Percentiles rank a stretch among this genome's conserved stretches.
Conservation (phyloP, 2,888 invertebrate species). For the Spisula subtruncata region DNA sequence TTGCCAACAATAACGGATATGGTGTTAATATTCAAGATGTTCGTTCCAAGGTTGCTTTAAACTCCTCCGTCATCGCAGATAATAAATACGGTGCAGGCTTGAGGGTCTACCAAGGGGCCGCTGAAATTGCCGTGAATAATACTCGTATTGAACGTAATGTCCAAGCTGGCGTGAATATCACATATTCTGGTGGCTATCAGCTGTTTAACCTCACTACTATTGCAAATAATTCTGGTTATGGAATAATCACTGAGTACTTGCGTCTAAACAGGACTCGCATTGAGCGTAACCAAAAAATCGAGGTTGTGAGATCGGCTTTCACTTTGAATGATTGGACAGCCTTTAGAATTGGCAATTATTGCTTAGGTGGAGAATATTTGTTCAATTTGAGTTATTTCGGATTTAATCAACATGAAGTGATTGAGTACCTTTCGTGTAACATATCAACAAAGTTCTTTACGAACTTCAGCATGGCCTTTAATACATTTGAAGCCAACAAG, state of each 20-base stretch:
- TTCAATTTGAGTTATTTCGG: conserved; percentile 97
- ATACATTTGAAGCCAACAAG: conserved; percentile 82
- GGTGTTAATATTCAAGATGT: conserved; percentile 98
- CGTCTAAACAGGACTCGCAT: conserved; percentile 84
- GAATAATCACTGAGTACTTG: conserved; percentile 84
- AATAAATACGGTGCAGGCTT: conserved; percentile 96
- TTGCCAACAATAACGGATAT: conserved; percentile 96
- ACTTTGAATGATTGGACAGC: conserved; percentile 96
- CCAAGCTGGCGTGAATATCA: conserved; percentile 94
- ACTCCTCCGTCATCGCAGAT: conserved; percentile 93
- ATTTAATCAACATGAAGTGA: conserved; percentile 92
- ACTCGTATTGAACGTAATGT: conserved; percentile 95
- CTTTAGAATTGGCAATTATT: conserved; percentile 97
- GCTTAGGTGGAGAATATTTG: conserved; percentile 89
- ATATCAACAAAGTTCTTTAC: conserved; percentile 84
- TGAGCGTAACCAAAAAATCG: conserved; percentile 80
- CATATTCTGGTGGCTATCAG: conserved; percentile 97
- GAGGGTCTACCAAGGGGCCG: conserved; percentile 96
- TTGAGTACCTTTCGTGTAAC: conserved; percentile 96
- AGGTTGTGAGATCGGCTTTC: conserved; percentile 94
- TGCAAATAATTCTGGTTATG: conserved; percentile 94
- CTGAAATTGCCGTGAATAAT: conserved; percentile 97
- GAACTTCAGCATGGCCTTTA: conserved; percentile 87
- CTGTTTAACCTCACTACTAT: conserved; percentile 96
- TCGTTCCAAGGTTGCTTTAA: conserved; percentile 95